Evolutionary conservation across 2,888 invertebrate species (phyloP), one percentile per base, ranked within the genome.

Genomic region (Apeira syringaria): DNA sequence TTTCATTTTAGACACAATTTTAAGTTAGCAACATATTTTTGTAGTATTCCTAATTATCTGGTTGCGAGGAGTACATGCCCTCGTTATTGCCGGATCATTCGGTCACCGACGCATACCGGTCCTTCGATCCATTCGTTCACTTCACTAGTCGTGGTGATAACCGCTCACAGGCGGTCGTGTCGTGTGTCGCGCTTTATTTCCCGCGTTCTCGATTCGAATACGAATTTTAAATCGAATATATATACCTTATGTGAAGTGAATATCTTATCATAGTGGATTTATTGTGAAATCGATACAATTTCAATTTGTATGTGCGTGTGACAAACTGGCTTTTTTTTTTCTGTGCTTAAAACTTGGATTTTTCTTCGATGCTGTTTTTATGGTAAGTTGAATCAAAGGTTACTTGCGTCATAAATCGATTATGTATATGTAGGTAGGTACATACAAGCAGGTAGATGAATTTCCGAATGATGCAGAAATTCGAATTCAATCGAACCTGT

Each of bases 81-180:
- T 54, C 56, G 50, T 59, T 58, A 56, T 58, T 61, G 25, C 52
- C 48, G 53, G 54, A 48, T 58, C 53, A 41, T 54, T 59, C 56
- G 51, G 32, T 53, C 55, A 11, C 42, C 42, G 41, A 31, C 18
- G 57, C 64, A 67, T 68, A 62, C 64, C 71, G 59, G 43, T 73
- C 70, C 58, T 66, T 69, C 74, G 65, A 70, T 75, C 68, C 58
- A 56, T 65, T 79, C 80, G 63, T 62, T 70, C 74, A 47, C 69
- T 62, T 39, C 44, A 41, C 31, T 70, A 86, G 87, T 87, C 79
- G 76, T 68, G 70, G 64, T 80, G 85, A 84, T 85, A 85, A 81
- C 77, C 73, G 75, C 48, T 53, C 20, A 35, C 29, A 11, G 47
- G 31, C 24, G 62, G 76, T 67, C 61, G 83, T 74, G 43, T 56